Evolutionary conservation across 2,888 invertebrate genomes (phyloP), one percentile per base, ranked within the genome.

Genomic region (Heliconius ismenius): DNA sequence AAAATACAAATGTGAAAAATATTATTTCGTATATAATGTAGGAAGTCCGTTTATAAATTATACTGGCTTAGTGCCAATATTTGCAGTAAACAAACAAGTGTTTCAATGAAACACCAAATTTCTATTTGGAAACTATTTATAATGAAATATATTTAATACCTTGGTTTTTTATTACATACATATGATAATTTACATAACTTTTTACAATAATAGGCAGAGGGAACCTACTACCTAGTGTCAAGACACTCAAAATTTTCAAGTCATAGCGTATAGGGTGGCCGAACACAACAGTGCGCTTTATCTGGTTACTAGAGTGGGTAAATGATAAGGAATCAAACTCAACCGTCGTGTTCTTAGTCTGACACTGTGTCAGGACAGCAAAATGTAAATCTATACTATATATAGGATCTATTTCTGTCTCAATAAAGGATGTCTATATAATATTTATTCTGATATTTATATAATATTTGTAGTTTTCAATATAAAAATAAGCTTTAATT

Each of bases 21-120:
- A 24, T 60, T 13, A 60, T 65, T 64, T 36, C 10, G 32, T 21
- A 36, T 10, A 36, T 32, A n/a, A 4, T 13, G 36, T 36, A n/a
- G n/a, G 36, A 36, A 65, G 36, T 36, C 36, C 13, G 21, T 36
- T 36, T 36, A 65, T 65, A 65, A 36, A 32, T 36, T 65, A 32
- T 32, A 11, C 24, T 65, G 65, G 65, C 36, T n/a, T 21, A 1
- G 21, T 64, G 32, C 64, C 63, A 65, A n/a, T 36, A 65, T 65
- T 36, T 65, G 6, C 4, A 13, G 65, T 65, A 65, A 36, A 65
- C 65, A 65, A 36, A 65, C 65, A 65, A 36, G 13, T 36, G n/a
- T n/a, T 65, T 36, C n/a, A 32, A 36, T 36, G 65, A 2, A 65
- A 65, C 10, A n/a, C 32, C n/a, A n/a, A 36, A 65, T 65, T 65